Conservation (phyloP, 2,113 vertebrate species). For the Aptenodytes forsteri region DNA sequence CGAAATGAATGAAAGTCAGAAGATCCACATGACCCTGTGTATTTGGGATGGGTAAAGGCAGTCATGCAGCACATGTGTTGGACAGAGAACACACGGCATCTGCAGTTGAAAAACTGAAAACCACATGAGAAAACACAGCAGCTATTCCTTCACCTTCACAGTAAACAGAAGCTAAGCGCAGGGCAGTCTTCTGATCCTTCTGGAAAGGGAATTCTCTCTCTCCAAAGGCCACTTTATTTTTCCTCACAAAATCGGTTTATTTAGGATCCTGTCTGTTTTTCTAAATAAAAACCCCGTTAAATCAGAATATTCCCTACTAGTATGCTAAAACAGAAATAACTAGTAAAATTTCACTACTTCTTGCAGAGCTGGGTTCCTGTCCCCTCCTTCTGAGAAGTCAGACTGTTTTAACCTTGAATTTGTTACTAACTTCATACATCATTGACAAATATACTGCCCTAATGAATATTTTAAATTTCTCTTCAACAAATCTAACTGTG, state of each 20-base stretch:
- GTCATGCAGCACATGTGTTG: background rate
- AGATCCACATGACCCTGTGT: background rate
- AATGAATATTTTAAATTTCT: slow-evolving; percentile 55
- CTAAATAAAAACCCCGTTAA: background rate
- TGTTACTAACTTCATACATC: background rate
- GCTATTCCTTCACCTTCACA: background rate
- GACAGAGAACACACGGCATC: background rate
- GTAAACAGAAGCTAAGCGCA: background rate
- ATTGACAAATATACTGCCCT: slow-evolving; percentile 18
- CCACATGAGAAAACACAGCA: background rate
- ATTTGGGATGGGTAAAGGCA: background rate
- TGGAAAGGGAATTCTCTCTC: background rate
- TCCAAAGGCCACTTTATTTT: background rate
- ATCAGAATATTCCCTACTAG: background rate
- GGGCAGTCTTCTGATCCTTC: background rate
- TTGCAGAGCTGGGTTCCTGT: background rate
- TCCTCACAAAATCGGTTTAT: background rate
- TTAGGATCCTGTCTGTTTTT: background rate
- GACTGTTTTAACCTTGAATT: slow-evolving; percentile 32
- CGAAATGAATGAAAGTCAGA: background rate
- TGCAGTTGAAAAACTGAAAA: background rate
- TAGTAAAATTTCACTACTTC: background rate
- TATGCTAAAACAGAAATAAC: background rate
- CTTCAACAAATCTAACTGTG: background rate
- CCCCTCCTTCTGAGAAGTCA: background rate